Evolutionary conservation across 2,888 invertebrate genomes (phyloP).

Genomic region (Suillia variegata): DNA sequence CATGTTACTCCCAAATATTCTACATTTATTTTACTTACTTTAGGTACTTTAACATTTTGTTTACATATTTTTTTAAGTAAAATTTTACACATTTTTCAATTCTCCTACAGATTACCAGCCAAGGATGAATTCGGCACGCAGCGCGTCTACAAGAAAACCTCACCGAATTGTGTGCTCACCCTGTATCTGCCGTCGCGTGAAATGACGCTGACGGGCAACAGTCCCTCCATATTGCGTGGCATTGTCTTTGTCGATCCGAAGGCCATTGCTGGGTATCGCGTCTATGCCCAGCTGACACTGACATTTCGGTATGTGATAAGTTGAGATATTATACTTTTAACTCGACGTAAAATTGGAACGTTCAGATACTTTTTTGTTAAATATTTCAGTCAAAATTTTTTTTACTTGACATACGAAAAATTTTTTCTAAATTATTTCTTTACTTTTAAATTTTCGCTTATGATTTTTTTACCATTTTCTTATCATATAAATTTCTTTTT

Average conservation of each 20-base stretch:
- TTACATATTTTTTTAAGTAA: no score
- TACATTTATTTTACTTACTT: no score
- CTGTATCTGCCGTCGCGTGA: constrained; percentile 83
- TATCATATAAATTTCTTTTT: no score
- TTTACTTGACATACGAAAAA: not conserved
- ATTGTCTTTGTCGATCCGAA: constrained; percentile 92
- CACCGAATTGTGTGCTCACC: constrained; percentile 83
- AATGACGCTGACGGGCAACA: constrained; percentile 74
- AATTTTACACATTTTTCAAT: no score
- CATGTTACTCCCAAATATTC: no score
- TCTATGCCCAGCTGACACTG: constrained; percentile 83
- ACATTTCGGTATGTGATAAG: constrained; percentile 85
- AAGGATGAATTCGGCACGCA: constrained; percentile 56
- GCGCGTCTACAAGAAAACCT: constrained; percentile 85
- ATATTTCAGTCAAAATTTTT: not conserved
- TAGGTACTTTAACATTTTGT: no score
- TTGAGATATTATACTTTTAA: not conserved
- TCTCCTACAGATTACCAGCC: not conserved
- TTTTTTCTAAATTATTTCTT: no score
- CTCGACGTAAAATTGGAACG: not conserved
- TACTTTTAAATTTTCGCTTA: no score
- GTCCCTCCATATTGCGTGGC: constrained; percentile 83
- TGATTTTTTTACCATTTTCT: no score
- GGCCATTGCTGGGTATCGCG: constrained; percentile 76
- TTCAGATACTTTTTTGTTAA: not conserved